Evolutionary conservation across 2,113 vertebrate species (phyloP), one percentile per base, ranked within the genome.

Genomic region (Fukomys damarensis): DNA sequence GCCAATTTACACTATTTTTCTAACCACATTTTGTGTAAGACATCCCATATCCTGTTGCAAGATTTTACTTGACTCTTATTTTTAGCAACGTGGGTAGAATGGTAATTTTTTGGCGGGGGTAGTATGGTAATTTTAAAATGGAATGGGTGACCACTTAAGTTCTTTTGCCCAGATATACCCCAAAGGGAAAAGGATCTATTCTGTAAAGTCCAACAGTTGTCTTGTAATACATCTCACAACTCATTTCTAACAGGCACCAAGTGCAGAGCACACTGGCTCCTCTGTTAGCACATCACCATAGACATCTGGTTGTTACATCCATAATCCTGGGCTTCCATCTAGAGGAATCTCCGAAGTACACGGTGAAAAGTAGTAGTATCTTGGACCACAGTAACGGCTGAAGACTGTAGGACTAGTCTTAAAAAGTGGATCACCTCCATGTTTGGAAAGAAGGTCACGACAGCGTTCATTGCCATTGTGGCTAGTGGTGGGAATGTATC

Each of bases 271-370:
- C 30, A 2, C 46, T 4, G 22, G 26, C 9, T 22, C 3, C 22
- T 35, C 32, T 52, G 1, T 26, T 24, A 46, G 6, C 0, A 1
- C 7, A 0, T 56, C 7, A 0, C 3, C 0, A 0, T 0, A 0
- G 72, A 20, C 1, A 0, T 38, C 46, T 19, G 0, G 22, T 17
- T 24, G 7, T 43, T 35, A 4, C 4, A 13, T 35, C 8, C 3
- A 12, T 5, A 28, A 30, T 16, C 41, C 4, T 49, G 0, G 38
- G 30, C 4, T 41, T 66, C 83, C 13, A 1, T 19, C 54, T 52
- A 35, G 35, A 61, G 87, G n/a, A 26, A 7, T 38, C 63, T 94
- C 24, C 26, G n/a, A 74, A 56, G 43, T 26, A 1, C n/a, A 8
- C 56, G 7, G 3, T 63, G 38, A 24, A 70, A 46, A 6, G 32